Base-by-base conservation (phyloP, 2,113 vertebrate genomes). In the Balaeniceps rex region DNA sequence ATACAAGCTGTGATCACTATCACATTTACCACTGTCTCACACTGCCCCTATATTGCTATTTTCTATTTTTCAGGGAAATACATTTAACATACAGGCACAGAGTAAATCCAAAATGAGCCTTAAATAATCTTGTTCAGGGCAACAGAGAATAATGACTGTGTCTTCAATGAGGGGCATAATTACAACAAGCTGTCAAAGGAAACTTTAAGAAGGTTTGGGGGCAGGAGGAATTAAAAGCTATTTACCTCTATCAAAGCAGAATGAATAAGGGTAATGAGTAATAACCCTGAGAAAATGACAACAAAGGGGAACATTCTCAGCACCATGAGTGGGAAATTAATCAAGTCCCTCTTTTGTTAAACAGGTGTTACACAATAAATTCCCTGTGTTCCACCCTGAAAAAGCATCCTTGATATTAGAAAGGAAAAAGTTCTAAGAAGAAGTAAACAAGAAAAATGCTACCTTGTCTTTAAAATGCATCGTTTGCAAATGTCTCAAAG, bases 211-310 rank as follows among this genome's bases (percentile, higher is more conserved):
- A 96, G 93, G 96, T 97, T 96, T 96, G 78, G 74, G 91, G 93
- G 93, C 81, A 91, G 70, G 93, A 90, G 95, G 95, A 97, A 97
- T 97, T 97, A 96, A 97, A 95, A 97, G 94, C 97, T 96, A 95
- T 97, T 97, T 97, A 97, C 97, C 93, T 96, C 94, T 96, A 95
- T 95, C 94, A 97, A 97, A 97, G 96, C 91, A 95, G 96, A 97
- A 95, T 97, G 96, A 97, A 95, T 95, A 91, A 91, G 95, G 95
- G 94, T 96, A 97, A 97, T 97, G 97, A 97, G 92, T 96, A 96
- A 96, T 96, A 97, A 97, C 95, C 95, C 94, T 94, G 91, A 95
- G 95, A 97, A 97, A 97, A 95, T 93, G 92, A 95, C 94, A 96
- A 96, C 95, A 96, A 97, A 95, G 83, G 91, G 82, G 95, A 96